phyloP scores from a whole-genome alignment of 2,797 vertebrate genomes.

The Coregonus suidteri region DNA sequence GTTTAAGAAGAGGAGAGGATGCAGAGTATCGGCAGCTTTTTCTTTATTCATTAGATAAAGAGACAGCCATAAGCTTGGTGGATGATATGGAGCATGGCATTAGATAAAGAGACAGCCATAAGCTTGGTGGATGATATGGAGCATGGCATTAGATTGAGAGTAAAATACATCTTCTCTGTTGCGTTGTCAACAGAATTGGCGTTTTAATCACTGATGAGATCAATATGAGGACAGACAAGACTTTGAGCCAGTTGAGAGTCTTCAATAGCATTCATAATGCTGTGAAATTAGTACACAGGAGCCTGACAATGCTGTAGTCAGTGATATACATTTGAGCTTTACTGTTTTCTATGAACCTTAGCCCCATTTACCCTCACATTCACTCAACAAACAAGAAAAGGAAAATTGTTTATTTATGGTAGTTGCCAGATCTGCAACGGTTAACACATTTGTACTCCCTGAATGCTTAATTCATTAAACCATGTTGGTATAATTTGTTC shows the following conservation, averaged over 20 bases:
- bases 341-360: constrained; percentile 36
- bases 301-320: neutral
- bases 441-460: constrained; percentile 72
- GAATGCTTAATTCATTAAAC: constrained; percentile 72
- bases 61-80: constrained; percentile 32
- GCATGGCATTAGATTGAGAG: constrained; percentile 37
- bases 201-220: constrained; percentile 38
- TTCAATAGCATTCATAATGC: constrained; percentile 31
- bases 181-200: constrained; percentile 52
- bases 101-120: constrained; percentile 33
- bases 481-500: constrained; percentile 66
- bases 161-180: constrained; percentile 24
- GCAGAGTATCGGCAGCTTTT: constrained; percentile 8
- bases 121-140: constrained; percentile 46
- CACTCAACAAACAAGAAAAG: constrained; percentile 57
- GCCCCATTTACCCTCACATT: constrained; percentile 38
- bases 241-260: neutral
- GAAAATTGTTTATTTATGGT: constrained; percentile 56
- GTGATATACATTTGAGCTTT: neutral
- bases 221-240: constrained; percentile 36
- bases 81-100: constrained; percentile 38
- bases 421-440: constrained; percentile 45
- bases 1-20: too few relatives aligned
- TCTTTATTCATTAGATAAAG: constrained; percentile 18
- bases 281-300: constrained; percentile 3